Percentiles rank a stretch among this genome's conserved stretches.
These are phyloP conservation scores for Sebastes diaconus DNA, from an alignment of 2,797 vertebrate species.

Conservation along the genomic window DNA sequence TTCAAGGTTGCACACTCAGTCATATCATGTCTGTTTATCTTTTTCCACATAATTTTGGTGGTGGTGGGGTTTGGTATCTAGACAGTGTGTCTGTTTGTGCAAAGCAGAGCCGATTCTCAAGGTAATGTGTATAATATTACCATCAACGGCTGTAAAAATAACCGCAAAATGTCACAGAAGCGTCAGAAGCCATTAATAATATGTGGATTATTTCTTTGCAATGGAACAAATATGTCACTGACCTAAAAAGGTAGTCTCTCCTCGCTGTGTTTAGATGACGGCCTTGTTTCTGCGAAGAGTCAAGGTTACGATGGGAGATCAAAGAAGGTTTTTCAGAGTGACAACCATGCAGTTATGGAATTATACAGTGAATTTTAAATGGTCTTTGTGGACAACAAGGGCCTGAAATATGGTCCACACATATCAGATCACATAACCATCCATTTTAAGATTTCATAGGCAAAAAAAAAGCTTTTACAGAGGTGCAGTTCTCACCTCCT, in stretches of 20 bases:
- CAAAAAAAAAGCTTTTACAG: not conserved
- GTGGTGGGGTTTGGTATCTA: slow-evolving; percentile 12
- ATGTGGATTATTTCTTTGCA: slow-evolving; percentile 17
- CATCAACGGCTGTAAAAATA: slow-evolving; percentile 19
- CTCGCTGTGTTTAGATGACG: slow-evolving; percentile 26
- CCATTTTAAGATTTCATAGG: not conserved
- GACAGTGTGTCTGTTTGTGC: slow-evolving; percentile 39
- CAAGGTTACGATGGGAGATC: slow-evolving; percentile 5
- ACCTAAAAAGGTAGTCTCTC: slow-evolving; percentile 22
- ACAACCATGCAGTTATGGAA: slow-evolving; percentile 24
- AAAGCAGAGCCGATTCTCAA: slow-evolving; percentile 36
- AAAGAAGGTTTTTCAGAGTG: not conserved
- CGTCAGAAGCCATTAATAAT: slow-evolving; percentile 52
- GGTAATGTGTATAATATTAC: slow-evolving; percentile 54
- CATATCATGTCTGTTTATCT: slow-evolving; percentile 57
- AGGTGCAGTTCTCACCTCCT: not conserved
- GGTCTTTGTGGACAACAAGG: not conserved
- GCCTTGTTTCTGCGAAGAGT: slow-evolving; percentile 28
- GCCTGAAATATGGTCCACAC: slow-evolving; percentile 17
- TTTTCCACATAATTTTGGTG: slow-evolving; percentile 39
- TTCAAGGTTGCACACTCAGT: slow-evolving; percentile 49
- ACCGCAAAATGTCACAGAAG: slow-evolving; percentile 27
- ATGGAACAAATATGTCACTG: slow-evolving; percentile 29
- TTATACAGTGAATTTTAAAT: slow-evolving; percentile 25
- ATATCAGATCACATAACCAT: not conserved